phyloP scores from a whole-genome alignment of 2,113 vertebrate genomes.

The Micromys minutus region DNA sequence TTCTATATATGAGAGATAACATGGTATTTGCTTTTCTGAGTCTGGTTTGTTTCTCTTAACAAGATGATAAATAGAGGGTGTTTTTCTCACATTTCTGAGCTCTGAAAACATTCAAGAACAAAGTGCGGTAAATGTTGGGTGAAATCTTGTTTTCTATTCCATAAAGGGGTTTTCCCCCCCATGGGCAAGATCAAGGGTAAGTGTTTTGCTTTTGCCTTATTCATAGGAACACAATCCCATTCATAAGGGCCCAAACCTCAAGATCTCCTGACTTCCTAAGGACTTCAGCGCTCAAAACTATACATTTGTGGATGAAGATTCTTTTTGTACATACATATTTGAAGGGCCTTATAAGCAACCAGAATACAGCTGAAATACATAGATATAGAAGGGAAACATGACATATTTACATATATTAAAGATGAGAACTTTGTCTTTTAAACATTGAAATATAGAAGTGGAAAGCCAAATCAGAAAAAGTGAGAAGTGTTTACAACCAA shows the following conservation, averaged over 20 bases:
- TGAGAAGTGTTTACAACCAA: background rate
- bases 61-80: background rate
- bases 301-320: background rate
- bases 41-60: background rate
- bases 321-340: background rate
- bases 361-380: background rate
- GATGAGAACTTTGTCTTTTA: background rate
- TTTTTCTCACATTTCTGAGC: background rate
- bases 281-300: no score
- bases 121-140: no score
- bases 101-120: background rate
- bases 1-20: background rate
- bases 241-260: accelerated
- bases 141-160: background rate
- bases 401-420: background rate
- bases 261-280: background rate
- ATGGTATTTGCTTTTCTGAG: background rate
- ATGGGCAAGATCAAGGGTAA: background rate
- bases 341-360: background rate
- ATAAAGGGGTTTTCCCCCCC: background rate
- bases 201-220: background rate
- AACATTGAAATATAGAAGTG: background rate
- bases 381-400: background rate
- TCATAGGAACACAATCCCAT: background rate
- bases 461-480: background rate